phyloP scores from a whole-genome alignment of 2,888 invertebrate species.

The Sarcophaga variegata region DNA sequence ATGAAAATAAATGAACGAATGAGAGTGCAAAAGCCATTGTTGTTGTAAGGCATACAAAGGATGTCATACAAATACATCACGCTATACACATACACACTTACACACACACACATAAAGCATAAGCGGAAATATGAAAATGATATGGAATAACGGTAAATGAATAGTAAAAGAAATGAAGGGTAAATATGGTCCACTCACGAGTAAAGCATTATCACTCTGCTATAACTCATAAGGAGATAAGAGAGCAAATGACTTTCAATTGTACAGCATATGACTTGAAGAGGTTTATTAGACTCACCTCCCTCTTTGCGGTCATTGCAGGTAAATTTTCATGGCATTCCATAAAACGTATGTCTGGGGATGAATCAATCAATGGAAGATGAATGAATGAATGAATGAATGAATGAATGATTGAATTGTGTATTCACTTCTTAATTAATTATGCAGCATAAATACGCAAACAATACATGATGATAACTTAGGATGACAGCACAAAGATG shows the following conservation, averaged over 20 bases:
- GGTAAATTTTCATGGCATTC: slow-evolving; percentile 11
- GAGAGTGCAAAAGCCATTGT: too few relatives aligned
- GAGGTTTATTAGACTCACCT: too few relatives aligned
- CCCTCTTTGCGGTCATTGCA: slow-evolving; percentile 1
- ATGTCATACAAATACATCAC: not conserved
- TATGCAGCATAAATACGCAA: slow-evolving; percentile 19
- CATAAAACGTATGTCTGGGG: not conserved
- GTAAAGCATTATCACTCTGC: too few relatives aligned
- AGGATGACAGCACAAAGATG: not conserved
- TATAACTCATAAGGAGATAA: too few relatives aligned
- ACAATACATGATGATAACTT: not conserved
- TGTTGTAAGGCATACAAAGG: too few relatives aligned
- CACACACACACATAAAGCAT: not conserved
- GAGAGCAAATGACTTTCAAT: too few relatives aligned
- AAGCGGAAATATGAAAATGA: not conserved
- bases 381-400: not conserved
- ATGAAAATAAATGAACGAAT: too few relatives aligned
- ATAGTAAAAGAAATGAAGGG: not conserved
- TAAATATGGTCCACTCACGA: not conserved
- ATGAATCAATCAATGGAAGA: not conserved
- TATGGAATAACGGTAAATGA: not conserved
- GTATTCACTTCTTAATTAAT: slow-evolving; percentile 46
- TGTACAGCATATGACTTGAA: not conserved
- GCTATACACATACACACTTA: not conserved
- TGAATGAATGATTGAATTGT: slow-evolving; percentile 13